phyloP scores from a whole-genome alignment of 2,888 invertebrate species.

The Himalopsyche kuldschensis region DNA sequence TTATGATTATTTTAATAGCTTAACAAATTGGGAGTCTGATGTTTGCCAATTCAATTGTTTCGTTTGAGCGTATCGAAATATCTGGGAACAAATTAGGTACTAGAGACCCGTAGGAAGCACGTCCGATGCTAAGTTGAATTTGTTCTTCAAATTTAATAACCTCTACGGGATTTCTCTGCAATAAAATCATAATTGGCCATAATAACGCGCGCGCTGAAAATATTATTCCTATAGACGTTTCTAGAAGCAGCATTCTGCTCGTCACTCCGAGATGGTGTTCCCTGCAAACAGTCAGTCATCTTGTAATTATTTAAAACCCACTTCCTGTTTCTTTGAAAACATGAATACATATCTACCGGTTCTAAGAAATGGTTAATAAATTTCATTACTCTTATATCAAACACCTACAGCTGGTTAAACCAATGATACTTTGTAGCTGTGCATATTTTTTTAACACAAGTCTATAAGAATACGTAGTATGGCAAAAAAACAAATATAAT shows the following conservation, averaged over 20 bases:
- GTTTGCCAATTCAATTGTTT: background rate
- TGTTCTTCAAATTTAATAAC: background rate
- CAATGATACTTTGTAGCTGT: no score
- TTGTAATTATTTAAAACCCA: background rate
- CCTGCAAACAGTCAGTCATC: background rate
- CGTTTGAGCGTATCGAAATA: background rate
- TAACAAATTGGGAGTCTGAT: background rate
- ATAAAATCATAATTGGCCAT: background rate
- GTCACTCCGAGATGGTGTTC: background rate
- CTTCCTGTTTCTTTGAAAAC: background rate
- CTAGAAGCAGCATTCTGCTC: background rate
- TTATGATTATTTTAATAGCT: background rate
- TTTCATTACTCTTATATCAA: no score
- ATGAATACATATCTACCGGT: background rate
- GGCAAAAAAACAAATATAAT: no score
- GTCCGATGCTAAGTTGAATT: background rate
- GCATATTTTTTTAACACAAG: no score
- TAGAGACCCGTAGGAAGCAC: background rate
- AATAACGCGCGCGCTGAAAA: background rate
- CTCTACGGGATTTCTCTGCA: background rate
- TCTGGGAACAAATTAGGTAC: background rate
- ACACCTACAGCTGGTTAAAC: no score
- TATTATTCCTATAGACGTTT: background rate
- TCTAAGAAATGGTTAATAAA: no score
- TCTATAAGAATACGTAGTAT: no score